Evolutionary conservation across 2,113 vertebrate species (phyloP).

Genomic region (Gopherus evgoodei): DNA sequence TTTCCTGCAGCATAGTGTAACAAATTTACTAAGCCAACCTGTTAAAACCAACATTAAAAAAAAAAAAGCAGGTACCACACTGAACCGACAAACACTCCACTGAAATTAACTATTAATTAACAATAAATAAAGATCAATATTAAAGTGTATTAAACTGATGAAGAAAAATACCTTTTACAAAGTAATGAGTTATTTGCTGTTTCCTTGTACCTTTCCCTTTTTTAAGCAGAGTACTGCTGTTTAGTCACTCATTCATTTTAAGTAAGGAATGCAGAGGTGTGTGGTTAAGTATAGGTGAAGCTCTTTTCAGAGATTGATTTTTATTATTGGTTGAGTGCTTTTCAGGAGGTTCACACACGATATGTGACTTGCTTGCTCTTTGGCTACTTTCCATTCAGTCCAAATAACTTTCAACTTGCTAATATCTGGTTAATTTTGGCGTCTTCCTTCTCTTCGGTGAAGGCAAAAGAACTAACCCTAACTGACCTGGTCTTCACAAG

Average conservation of each 20-base stretch:
- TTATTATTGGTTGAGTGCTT: not conserved
- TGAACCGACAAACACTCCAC: accelerated
- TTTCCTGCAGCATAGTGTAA: not conserved
- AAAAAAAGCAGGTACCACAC: not conserved
- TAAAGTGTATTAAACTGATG: conserved; percentile 28
- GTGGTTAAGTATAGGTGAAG: not conserved
- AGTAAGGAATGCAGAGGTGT: not conserved
- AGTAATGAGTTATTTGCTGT: not conserved
- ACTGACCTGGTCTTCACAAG: accelerated
- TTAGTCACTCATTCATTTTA: not conserved
- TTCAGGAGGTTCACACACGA: not conserved
- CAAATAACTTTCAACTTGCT: not conserved
- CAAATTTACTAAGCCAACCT: not conserved
- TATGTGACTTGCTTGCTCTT: not conserved
- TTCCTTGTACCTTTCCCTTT: not conserved
- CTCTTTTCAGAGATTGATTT: not conserved
- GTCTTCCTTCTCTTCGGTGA: not conserved
- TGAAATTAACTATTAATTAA: not conserved
- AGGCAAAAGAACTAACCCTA: not conserved
- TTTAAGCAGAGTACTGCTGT: not conserved
- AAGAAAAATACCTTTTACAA: not conserved
- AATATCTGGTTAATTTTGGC: not conserved
- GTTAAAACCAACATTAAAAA: not conserved
- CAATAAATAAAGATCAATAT: accelerated
- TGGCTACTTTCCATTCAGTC: not conserved